Percentiles rank a stretch among this genome's conserved stretches.
phyloP scores from a whole-genome alignment of 2,113 vertebrate species.

The Salvelinus fontinalis region DNA sequence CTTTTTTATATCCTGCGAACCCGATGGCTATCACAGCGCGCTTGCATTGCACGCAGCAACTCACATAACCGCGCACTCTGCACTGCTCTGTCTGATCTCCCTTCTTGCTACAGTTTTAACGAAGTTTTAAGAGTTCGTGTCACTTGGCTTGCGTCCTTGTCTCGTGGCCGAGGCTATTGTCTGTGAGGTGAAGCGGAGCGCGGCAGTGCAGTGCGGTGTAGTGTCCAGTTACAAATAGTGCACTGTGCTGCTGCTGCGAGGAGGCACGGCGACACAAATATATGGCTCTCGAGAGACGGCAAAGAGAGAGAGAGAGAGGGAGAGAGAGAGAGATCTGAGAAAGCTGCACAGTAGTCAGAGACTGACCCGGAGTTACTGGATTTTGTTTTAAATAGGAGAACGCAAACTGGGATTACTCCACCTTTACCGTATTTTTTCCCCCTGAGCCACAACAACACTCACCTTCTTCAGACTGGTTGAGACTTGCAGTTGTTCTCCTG shows the following conservation, averaged over 20 bases:
- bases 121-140: conserved; percentile 35
- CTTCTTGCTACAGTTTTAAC: conserved; percentile 13
- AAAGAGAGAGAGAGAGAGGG: conserved; percentile 3
- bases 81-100: neutral
- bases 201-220: conserved; percentile 63
- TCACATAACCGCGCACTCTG: neutral
- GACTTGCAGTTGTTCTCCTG: conserved; percentile 52
- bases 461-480: conserved; percentile 50
- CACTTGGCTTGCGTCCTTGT: conserved; percentile 12
- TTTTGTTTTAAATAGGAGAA: conserved; percentile 7
- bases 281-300: neutral
- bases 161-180: conserved; percentile 50
- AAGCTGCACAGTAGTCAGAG: conserved; percentile 23
- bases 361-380: conserved; percentile 20
- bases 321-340: conserved; percentile 10
- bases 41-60: neutral
- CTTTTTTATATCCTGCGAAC: conserved; percentile 26
- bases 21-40: conserved; percentile 40
- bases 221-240: conserved; percentile 70
- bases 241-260: conserved; percentile 25
- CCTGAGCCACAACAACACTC: conserved; percentile 4
- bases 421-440: conserved; percentile 8
- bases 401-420: conserved; percentile 54
- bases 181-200: conserved; percentile 26
- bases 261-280: conserved; percentile 45